These are phyloP conservation scores for Euschistus heros DNA, from an alignment of 1,140 invertebrate species.

Conservation along the genomic window DNA sequence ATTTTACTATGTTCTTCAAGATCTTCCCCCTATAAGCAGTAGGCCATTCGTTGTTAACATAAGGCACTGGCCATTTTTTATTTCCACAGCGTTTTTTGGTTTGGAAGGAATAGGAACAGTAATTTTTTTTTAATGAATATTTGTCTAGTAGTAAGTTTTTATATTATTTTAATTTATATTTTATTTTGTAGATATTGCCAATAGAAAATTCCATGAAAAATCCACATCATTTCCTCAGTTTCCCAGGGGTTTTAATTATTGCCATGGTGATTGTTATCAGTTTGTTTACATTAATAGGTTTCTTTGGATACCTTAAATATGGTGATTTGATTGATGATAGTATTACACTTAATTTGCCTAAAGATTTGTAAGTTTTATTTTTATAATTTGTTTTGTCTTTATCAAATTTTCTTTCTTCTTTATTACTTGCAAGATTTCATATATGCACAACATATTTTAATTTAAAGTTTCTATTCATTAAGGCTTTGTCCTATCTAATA, in stretches of 20 bases:
- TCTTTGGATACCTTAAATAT: conserved; percentile 73
- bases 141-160: background rate
- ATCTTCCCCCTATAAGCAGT: background rate
- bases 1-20: conserved; percentile 54
- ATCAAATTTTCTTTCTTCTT: background rate
- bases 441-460: no score
- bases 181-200: conserved; percentile 44
- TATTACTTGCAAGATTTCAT: no score
- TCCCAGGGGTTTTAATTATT: conserved; percentile 72
- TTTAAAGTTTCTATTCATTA: no score
- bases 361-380: conserved; percentile 48
- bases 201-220: conserved; percentile 73
- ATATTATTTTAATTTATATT: background rate
- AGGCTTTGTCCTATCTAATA: no score
- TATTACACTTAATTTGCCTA: conserved; percentile 63
- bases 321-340: conserved; percentile 51
- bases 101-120: conserved; percentile 68
- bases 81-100: conserved; percentile 58
- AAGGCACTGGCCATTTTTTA: conserved; percentile 27
- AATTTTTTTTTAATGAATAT: conserved; percentile 26
- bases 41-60: background rate
- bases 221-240: conserved; percentile 63
- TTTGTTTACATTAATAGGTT: conserved; percentile 76
- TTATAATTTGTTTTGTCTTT: background rate
- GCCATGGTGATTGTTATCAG: conserved; percentile 75